Percentiles rank a stretch among this genome's conserved stretches.
Conservation (phyloP, 2,113 vertebrate species). For the Austrofundulus limnaeus region DNA sequence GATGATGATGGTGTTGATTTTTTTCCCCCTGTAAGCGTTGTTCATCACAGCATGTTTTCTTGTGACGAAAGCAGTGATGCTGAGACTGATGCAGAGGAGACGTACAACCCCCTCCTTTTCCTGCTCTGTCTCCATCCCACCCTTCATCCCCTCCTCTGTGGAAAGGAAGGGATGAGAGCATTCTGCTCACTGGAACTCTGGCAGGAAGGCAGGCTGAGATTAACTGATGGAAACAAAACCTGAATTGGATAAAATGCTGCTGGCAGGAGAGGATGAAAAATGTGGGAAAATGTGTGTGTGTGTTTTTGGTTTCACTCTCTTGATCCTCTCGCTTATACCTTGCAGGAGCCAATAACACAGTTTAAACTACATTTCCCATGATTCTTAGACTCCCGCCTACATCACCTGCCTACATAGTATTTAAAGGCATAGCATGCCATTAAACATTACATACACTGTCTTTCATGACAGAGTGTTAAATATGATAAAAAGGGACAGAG, state of each 20-base stretch:
- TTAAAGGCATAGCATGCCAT: too few species aligned
- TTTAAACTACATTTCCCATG: constrained; percentile 50
- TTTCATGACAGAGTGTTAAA: too few species aligned
- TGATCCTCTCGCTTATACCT: neutral
- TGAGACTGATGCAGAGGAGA: constrained; percentile 75
- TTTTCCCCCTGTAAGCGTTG: constrained; percentile 4
- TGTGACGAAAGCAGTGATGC: constrained; percentile 69
- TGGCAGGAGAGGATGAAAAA: neutral
- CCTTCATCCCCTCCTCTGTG: constrained; percentile 69
- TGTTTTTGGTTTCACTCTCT: neutral
- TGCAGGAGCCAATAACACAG: constrained; percentile 2
- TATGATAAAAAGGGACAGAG: too few species aligned
- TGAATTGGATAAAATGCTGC: constrained; percentile 21
- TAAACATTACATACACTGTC: too few species aligned
- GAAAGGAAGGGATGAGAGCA: constrained; percentile 79
- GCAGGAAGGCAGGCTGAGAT: constrained; percentile 69
- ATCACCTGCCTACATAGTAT: too few species aligned
- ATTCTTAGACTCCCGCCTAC: constrained; percentile 8
- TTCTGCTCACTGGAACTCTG: constrained; percentile 40
- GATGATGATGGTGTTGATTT: constrained; percentile 1
- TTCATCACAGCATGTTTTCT: constrained; percentile 57
- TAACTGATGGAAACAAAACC: constrained; percentile 33
- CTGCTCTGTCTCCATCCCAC: constrained; percentile 24
- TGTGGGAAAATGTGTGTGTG: neutral
- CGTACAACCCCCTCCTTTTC: constrained; percentile 67